A percentile compares a stretch with the other conserved stretches of the same genome.
Evolutionary conservation across 1,140 invertebrate genomes (phyloP).

Genomic region (Cataglyphis hispanica): DNA sequence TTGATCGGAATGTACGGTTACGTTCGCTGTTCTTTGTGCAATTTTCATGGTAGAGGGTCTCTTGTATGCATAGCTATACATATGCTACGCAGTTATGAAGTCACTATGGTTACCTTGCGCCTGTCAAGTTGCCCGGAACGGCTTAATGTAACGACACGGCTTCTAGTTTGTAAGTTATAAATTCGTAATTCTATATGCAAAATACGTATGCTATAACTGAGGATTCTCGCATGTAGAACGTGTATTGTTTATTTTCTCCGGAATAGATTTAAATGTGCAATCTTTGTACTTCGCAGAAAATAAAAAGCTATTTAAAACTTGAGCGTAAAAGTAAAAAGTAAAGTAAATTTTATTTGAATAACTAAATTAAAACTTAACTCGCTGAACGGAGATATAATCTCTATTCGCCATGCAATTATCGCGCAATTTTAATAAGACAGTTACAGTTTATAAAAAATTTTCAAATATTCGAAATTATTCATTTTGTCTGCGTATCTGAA

Average conservation of each 20-base stretch:
- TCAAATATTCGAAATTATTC: conserved; percentile 12
- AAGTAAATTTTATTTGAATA: conserved; percentile 12
- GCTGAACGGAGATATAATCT: neutral
- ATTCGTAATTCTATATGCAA: conserved; percentile 51
- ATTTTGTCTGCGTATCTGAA: neutral
- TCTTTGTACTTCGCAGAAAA: neutral
- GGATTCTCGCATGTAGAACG: neutral
- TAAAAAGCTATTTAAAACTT: neutral
- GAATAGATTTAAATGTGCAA: conserved; percentile 9
- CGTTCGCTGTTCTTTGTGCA: neutral
- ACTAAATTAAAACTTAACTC: neutral
- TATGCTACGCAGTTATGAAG: conserved; percentile 42
- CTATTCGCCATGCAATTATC: neutral
- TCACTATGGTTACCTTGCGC: conserved; percentile 35
- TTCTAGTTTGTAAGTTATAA: conserved; percentile 57
- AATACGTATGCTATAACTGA: neutral
- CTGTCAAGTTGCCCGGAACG: conserved; percentile 48
- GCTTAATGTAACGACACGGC: conserved; percentile 47
- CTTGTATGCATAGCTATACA: conserved; percentile 23
- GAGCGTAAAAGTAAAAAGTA: neutral
- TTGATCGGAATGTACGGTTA: neutral
- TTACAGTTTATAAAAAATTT: neutral
- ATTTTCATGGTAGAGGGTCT: conserved; percentile 2
- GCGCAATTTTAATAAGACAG: neutral
- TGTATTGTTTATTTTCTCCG: neutral